Conservation (phyloP, 2,797 vertebrate genomes). For the Apogon hyalosoma region DNA sequence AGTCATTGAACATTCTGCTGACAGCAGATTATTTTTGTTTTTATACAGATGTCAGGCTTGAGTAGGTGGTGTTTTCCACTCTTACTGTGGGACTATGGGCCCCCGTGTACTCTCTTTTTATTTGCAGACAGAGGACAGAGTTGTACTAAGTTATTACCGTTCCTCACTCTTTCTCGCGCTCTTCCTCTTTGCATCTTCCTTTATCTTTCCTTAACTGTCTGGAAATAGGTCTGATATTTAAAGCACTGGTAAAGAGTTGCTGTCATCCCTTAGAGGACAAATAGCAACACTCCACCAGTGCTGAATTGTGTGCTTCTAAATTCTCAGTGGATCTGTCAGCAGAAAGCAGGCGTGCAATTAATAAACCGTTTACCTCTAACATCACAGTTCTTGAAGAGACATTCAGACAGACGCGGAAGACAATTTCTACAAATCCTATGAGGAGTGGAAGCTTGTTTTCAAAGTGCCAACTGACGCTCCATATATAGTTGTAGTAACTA, state of each 20-base stretch:
- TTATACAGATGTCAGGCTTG: conserved; percentile 89
- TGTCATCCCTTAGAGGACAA: conserved; percentile 69
- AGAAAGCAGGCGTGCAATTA: conserved; percentile 72
- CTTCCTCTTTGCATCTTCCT: conserved; percentile 14
- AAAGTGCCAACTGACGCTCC: conserved; percentile 59
- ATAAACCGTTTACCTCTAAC: conserved; percentile 66
- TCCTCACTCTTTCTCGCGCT: conserved; percentile 15
- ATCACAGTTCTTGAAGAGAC: conserved; percentile 50
- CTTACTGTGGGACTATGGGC: conserved; percentile 57
- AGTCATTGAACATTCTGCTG: conserved; percentile 89
- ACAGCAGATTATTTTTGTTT: conserved; percentile 94
- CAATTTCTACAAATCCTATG: conserved; percentile 39
- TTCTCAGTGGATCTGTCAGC: conserved; percentile 70
- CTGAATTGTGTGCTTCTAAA: conserved; percentile 43
- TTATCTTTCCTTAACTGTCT: conserved; percentile 56
- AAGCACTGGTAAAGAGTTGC: conserved; percentile 67
- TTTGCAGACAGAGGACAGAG: conserved; percentile 46
- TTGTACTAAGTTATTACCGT: conserved; percentile 29
- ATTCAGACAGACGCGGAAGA: conserved; percentile 43
- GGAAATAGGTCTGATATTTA: conserved; percentile 80
- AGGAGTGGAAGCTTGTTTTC: conserved; percentile 57
- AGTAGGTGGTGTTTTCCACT: conserved; percentile 87
- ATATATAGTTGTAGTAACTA: conserved; percentile 58
- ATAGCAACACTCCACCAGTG: conserved; percentile 60
- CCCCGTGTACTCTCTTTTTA: conserved; percentile 48